phyloP scores from a whole-genome alignment of 2,113 vertebrate genomes.

The Hydropotes inermis region DNA sequence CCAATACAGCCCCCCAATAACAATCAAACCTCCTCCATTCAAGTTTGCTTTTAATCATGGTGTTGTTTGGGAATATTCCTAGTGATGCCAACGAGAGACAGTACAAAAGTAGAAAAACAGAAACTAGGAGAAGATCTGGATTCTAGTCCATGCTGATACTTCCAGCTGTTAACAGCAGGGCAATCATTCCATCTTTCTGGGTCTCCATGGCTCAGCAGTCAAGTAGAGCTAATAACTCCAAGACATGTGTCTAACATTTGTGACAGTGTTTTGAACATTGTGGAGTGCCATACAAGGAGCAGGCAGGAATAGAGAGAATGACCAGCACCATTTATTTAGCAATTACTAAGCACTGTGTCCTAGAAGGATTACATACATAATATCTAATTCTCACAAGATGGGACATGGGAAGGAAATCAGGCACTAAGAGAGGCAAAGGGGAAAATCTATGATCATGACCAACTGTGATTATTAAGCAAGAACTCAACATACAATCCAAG shows the following conservation, averaged over 20 bases:
- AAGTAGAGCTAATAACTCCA: background rate
- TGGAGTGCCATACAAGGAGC: background rate
- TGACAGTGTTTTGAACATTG: background rate
- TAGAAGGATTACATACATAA: background rate
- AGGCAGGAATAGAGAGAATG: background rate
- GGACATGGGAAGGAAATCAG: background rate
- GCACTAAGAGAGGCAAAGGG: background rate
- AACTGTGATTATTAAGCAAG: background rate
- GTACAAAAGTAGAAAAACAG: background rate
- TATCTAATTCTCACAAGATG: background rate
- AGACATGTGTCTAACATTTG: background rate
- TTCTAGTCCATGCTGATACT: background rate
- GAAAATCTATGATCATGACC: background rate
- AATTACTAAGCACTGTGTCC: background rate
- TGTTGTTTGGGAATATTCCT: background rate
- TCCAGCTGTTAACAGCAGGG: background rate
- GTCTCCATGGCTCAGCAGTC: background rate
- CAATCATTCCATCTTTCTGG: background rate
- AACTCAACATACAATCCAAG: background rate
- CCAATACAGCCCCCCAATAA: background rate
- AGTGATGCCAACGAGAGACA: background rate
- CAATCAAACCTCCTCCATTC: background rate
- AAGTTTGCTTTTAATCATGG: background rate
- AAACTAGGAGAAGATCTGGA: background rate
- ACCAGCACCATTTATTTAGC: background rate